Evolutionary conservation across 2,113 vertebrate species (phyloP), one percentile per base, ranked within the genome.

Genomic region (Corythaixoides concolor): DNA sequence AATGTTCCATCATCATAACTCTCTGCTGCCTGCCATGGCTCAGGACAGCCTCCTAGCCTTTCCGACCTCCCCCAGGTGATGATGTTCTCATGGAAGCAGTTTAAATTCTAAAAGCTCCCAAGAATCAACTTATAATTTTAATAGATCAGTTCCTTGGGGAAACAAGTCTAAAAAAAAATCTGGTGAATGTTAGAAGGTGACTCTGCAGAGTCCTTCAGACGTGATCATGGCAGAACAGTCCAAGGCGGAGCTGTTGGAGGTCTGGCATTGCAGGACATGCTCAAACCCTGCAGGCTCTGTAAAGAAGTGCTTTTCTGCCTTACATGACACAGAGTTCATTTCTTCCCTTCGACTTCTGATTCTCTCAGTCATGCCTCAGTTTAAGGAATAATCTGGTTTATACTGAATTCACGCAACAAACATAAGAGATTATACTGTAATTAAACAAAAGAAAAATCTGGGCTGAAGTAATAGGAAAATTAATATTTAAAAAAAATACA

Each of bases 201-300:
- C 16, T 5, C 45, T 60, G 14, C 50, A 75, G 33, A 81, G 3
- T 3, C 1, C 1, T 55, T 83, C 0, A 1, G 41, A 43, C 8
- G 5, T 37, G 1, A 55, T 15, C 6, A 22, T 12, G 37, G 24
- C 17, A 75, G 23, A 75, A 5, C 6, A 67, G 13, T 13, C n/a
- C 67, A 53, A 4, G 20, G 37, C 33, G 68, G 27, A 69, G 17
- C 6, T 37, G 58, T 2, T 60, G 26, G 39, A 56, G 27, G 13
- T 35, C 27, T 79, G 47, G 11, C 5, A 12, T 20, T 11, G 24
- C 33, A 5, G 11, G 23, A 69, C 28, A 0, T 56, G 18, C 12
- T 83, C 28, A 68, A 45, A 59, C 4, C 6, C 8, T 21, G 8
- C 13, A 64, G 37, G 33, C 1, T 2, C 6, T 0, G 0, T 17